Evolutionary conservation across 1,140 invertebrate genomes (phyloP).

Genomic region (Trichonephila inaurata): DNA sequence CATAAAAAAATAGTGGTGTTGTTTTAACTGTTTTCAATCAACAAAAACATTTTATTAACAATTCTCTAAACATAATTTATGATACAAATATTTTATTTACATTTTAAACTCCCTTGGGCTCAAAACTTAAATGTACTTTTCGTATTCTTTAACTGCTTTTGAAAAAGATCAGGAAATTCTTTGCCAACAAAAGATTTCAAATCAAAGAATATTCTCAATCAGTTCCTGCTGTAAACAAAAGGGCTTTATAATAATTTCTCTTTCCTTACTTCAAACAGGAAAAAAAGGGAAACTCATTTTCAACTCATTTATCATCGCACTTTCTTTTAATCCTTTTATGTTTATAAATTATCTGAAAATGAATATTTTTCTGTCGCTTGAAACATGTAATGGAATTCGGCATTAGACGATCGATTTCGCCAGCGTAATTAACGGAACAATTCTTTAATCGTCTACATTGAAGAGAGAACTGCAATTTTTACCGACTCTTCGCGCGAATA

Average conservation of each 20-base stretch:
- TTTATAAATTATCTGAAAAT: constrained; percentile 59
- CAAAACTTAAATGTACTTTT: neutral
- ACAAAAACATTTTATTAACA: no score
- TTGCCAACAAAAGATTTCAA: neutral
- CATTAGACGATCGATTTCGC: constrained; percentile 53
- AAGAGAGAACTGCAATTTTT: constrained; percentile 35
- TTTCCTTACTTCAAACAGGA: neutral
- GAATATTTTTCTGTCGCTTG: constrained; percentile 26
- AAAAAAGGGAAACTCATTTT: constrained; percentile 5
- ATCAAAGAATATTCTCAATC: constrained; percentile 13
- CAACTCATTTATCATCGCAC: constrained; percentile 41
- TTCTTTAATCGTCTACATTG: constrained; percentile 43
- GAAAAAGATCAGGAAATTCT: neutral
- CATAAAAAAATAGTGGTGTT: no score
- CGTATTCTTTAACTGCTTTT: neutral
- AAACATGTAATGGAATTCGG: constrained; percentile 58
- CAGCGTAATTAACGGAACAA: constrained; percentile 55
- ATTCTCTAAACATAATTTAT: no score
- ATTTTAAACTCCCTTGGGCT: no score
- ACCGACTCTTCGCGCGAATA: neutral
- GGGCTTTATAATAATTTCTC: constrained; percentile 6
- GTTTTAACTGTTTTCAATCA: no score
- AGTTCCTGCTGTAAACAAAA: neutral
- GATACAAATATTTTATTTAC: no score
- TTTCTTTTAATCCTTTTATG: constrained; percentile 43